Evolutionary conservation across 2,888 invertebrate species (phyloP).

Genomic region (Pinctada fucata): DNA sequence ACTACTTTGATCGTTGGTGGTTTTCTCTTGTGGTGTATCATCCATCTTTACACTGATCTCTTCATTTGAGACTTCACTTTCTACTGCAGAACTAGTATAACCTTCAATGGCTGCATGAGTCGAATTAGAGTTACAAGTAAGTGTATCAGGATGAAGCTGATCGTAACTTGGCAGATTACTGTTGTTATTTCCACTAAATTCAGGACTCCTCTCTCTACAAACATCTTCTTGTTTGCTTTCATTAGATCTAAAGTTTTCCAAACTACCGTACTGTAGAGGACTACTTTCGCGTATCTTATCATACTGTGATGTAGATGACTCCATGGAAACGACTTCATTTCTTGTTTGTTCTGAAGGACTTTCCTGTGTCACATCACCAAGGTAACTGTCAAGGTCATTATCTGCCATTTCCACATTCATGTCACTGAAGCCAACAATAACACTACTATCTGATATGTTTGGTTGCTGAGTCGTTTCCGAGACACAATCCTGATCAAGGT

Average conservation of each 20-base stretch:
- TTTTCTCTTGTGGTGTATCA: no score
- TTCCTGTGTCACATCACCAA: conserved; percentile 16
- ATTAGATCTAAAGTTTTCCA: not conserved
- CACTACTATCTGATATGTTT: not conserved
- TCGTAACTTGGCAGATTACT: not conserved
- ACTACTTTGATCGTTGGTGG: not conserved
- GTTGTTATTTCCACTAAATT: not conserved
- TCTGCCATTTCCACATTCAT: conserved; percentile 24
- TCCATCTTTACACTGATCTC: not conserved
- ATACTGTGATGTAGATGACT: not conserved
- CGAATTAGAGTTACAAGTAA: not conserved
- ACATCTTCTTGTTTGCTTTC: not conserved
- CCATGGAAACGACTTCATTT: not conserved
- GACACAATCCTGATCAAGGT: not conserved
- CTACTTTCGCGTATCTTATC: not conserved
- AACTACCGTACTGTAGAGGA: not conserved
- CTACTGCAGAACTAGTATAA: not conserved
- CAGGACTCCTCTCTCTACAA: not conserved
- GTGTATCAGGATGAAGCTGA: not conserved
- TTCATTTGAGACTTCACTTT: not conserved
- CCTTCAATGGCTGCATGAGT: not conserved
- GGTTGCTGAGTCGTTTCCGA: not conserved
- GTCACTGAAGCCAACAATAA: conserved; percentile 27
- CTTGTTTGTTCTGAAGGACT: not conserved
- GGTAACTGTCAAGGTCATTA: conserved; percentile 22